Base-by-base conservation (phyloP, 2,888 invertebrate species). In the Pasiphila rectangulata region DNA sequence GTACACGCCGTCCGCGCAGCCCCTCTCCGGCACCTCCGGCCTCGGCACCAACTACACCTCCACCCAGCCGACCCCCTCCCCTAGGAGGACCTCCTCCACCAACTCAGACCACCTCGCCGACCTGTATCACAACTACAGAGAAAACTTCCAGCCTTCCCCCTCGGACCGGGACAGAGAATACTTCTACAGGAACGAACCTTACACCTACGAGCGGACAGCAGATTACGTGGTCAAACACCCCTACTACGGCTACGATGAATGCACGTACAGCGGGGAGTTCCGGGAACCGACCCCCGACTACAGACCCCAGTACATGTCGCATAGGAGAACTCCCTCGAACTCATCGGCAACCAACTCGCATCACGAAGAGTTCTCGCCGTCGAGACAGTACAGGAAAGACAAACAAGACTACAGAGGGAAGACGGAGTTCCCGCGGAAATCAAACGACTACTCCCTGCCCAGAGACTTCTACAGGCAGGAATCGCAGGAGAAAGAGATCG, bases 251-350 rank as follows among this genome's bases (percentile, higher is more conserved):
- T 84, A 85, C 68, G 87, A 87, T 32, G 85, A 87, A 27, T 77
- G 79, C 56, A 73, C 80, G 0, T 83, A 75, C 34, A 21, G 9
- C 6, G 24, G 9, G 59, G 86, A 86, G 1, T 84, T 75, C 41
- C 62, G 83, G 4, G 86, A 86, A 34, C 75, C 84, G 0, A 65
- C 83, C 0, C 75, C 82, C 0, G 86, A 86, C 13, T 85, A 80
- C 52, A 50, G 83, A 42, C 79, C 76, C 0, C 78, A 75, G 4
- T 90, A 84, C 61, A 75, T 82, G 21, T 78, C 90, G 0, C 96
- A 96, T 75, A 91, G 94, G 59, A 90, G 96, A 45, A 95, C 95
- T 0, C 93, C 94, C 0, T 95, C 95, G 0, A 94, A 94, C 66
- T 93, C 95, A 2, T 93, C 93, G 0, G 90, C 87, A 0, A 80